Evolutionary conservation across 2,797 vertebrate species (phyloP).

Genomic region (Acrocephalus scirpaceus): DNA sequence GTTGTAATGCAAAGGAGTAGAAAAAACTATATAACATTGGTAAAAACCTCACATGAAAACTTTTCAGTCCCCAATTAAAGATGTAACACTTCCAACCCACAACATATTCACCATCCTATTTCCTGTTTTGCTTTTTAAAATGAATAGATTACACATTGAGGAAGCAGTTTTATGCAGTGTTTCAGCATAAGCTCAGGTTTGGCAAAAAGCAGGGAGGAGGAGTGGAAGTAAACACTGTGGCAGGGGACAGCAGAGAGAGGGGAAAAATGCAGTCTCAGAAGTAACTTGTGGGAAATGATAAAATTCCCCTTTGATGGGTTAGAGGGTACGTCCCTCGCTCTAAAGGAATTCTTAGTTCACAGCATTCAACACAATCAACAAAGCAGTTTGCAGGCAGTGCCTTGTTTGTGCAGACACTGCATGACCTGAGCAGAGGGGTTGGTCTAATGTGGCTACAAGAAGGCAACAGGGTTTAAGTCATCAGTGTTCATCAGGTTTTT

Average conservation of each 20-base stretch:
- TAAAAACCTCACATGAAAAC: not conserved
- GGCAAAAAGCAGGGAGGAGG: not conserved
- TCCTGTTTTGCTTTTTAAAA: not conserved
- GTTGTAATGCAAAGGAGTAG: not conserved
- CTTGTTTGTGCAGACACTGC: not conserved
- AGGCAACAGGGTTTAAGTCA: not conserved
- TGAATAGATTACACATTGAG: not conserved
- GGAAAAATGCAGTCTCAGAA: not conserved
- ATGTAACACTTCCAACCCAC: not conserved
- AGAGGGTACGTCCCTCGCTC: rapidly evolving
- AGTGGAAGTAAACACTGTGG: not conserved
- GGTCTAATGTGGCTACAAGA: not conserved
- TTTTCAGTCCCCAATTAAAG: not conserved
- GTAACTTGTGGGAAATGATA: not conserved
- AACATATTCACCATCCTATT: not conserved
- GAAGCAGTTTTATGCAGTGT: not conserved
- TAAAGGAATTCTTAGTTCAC: not conserved
- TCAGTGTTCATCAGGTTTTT: not conserved
- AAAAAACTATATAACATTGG: not conserved
- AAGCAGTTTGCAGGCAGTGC: not conserved
- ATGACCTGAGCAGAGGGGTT: not conserved
- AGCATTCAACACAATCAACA: not conserved
- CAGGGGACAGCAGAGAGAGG: not conserved
- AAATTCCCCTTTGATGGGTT: not conserved
- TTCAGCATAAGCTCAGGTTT: not conserved